Conservation (phyloP, 2,797 vertebrate species). For the Poeciliopsis gracilis region DNA sequence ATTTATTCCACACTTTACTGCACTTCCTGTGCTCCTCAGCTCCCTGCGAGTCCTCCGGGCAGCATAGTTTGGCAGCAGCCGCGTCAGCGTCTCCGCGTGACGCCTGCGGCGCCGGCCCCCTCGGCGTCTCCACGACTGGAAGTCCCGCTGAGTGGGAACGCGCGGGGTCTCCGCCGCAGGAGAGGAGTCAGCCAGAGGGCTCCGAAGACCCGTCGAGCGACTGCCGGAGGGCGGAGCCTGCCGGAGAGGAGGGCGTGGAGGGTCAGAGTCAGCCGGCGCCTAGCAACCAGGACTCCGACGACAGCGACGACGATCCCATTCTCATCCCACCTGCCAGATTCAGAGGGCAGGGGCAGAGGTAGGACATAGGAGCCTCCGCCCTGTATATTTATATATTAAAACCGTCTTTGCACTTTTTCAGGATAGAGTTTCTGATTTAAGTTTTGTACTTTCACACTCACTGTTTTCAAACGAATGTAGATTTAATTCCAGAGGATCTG, state of each 20-base stretch:
- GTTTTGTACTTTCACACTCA: constrained; percentile 72
- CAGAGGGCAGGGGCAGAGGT: constrained; percentile 94
- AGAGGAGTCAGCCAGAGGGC: constrained; percentile 56
- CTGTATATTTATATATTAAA: too few species aligned
- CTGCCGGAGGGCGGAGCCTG: constrained; percentile 76
- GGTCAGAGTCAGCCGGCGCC: constrained; percentile 75
- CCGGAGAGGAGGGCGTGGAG: constrained; percentile 49
- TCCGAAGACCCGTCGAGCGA: constrained; percentile 62
- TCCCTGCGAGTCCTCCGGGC: constrained; percentile 53
- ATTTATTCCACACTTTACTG: background rate
- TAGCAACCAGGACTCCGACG: constrained; percentile 90
- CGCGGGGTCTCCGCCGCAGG: constrained; percentile 2
- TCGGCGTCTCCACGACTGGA: constrained; percentile 15
- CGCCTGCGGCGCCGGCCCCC: constrained; percentile 54
- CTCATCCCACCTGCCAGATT: constrained; percentile 92
- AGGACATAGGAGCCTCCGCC: background rate
- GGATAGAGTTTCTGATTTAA: constrained; percentile 20
- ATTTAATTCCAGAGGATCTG: constrained; percentile 97
- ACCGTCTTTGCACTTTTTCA: constrained; percentile 7
- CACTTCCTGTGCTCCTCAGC: constrained; percentile 17
- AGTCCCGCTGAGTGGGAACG: constrained; percentile 25
- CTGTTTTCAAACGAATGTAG: constrained; percentile 79
- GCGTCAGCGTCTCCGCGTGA: constrained; percentile 42
- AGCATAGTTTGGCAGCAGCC: constrained; percentile 38
- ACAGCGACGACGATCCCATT: constrained; percentile 96